phyloP scores from a whole-genome alignment of 2,113 vertebrate species.

The Oenanthe oenanthe region DNA sequence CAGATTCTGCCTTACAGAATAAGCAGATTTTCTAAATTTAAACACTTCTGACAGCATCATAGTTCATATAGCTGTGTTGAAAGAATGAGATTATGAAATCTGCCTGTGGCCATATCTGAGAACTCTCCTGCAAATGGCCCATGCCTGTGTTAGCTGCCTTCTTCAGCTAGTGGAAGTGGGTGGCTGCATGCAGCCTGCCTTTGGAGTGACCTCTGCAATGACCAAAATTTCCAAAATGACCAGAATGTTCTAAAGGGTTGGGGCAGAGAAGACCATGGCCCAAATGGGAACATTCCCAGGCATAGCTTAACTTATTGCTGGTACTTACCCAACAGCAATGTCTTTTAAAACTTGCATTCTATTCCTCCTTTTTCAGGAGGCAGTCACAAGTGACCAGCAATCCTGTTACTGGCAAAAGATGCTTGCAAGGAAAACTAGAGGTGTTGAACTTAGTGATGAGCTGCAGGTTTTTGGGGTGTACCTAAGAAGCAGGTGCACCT shows the following conservation, averaged over 20 bases:
- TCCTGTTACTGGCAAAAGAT: background rate
- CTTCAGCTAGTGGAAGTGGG: background rate
- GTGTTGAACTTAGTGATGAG: background rate
- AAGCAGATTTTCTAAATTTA: background rate
- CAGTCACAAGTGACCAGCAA: background rate
- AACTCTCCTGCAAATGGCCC: background rate
- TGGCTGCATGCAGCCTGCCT: background rate
- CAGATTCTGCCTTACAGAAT: background rate
- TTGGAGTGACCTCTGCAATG: background rate
- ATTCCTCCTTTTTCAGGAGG: background rate
- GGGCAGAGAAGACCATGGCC: background rate
- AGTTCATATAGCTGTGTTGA: background rate
- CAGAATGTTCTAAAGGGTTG: background rate
- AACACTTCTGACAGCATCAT: background rate
- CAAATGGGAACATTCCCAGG: background rate
- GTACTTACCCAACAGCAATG: background rate
- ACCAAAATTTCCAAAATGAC: background rate
- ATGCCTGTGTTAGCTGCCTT: accelerated
- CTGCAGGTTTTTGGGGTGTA: background rate
- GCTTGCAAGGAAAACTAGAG: background rate
- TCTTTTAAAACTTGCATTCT: background rate
- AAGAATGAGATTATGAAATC: background rate
- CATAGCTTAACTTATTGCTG: background rate
- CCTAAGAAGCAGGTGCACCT: background rate
- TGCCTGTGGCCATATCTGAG: background rate